Evolutionary conservation across 2,797 vertebrate genomes (phyloP).

Genomic region (Hipposideros larvatus): DNA sequence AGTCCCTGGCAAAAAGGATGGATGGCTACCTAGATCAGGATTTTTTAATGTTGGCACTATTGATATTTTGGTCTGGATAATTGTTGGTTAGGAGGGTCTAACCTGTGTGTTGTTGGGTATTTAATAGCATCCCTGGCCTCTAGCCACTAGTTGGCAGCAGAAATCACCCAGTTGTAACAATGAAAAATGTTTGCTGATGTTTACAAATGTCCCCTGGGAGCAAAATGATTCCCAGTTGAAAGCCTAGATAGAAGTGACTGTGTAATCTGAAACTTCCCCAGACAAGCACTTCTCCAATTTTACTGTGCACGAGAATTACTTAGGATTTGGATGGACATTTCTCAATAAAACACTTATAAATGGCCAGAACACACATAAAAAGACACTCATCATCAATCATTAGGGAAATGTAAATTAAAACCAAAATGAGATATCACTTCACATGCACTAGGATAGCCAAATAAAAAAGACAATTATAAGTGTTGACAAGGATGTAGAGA

Average conservation of each 20-base stretch:
- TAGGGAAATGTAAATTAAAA: neutral
- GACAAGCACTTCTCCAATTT: neutral
- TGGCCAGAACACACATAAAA: neutral
- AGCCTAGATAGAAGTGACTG: neutral
- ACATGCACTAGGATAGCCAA: neutral
- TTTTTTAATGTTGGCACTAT: neutral
- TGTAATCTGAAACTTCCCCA: neutral
- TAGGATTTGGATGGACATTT: neutral
- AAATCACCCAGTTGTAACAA: neutral
- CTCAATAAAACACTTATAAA: neutral
- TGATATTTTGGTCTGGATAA: neutral
- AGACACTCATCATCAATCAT: neutral
- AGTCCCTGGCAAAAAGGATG: neutral
- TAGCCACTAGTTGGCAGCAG: neutral
- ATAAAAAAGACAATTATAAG: neutral
- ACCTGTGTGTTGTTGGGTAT: neutral
- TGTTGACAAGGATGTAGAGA: neutral
- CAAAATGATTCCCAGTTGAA: neutral
- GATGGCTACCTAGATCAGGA: neutral
- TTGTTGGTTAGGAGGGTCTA: neutral
- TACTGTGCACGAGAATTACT: neutral
- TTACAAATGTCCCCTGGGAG: neutral
- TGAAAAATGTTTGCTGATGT: neutral
- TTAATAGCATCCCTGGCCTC: neutral
- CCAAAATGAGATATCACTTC: neutral